Conservation (phyloP, 2,113 vertebrate species). For the Arizona elegans region DNA sequence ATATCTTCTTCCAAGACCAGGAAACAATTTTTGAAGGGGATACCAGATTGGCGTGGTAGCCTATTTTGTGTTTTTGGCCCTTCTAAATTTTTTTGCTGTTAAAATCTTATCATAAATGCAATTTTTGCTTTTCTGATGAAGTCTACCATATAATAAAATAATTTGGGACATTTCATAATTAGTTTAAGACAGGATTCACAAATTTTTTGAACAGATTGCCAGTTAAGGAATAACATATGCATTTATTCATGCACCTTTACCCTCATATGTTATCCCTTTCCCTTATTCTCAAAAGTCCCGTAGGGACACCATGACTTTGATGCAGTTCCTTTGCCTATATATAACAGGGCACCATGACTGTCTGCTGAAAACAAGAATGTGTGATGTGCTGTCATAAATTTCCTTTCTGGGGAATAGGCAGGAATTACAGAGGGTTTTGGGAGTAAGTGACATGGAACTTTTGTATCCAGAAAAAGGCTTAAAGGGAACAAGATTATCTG, state of each 20-base stretch:
- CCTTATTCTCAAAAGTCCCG: background rate
- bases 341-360: background rate
- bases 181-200: background rate
- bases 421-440: background rate
- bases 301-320: background rate
- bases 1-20: background rate
- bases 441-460: background rate
- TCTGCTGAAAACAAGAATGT: background rate
- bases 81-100: background rate
- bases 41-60: background rate
- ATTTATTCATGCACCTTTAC: background rate
- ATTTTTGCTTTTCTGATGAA: background rate
- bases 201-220: background rate
- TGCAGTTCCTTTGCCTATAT: background rate
- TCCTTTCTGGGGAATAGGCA: background rate
- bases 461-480: background rate
- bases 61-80: background rate
- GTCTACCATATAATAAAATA: background rate
- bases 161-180: background rate
- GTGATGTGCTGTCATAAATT: background rate
- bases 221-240: background rate
- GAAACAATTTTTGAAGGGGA: background rate
- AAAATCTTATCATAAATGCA: background rate
- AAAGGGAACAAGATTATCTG: background rate
- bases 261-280: background rate